Conservation (phyloP, 1,140 invertebrate species). For the Melanaphis sacchari region DNA sequence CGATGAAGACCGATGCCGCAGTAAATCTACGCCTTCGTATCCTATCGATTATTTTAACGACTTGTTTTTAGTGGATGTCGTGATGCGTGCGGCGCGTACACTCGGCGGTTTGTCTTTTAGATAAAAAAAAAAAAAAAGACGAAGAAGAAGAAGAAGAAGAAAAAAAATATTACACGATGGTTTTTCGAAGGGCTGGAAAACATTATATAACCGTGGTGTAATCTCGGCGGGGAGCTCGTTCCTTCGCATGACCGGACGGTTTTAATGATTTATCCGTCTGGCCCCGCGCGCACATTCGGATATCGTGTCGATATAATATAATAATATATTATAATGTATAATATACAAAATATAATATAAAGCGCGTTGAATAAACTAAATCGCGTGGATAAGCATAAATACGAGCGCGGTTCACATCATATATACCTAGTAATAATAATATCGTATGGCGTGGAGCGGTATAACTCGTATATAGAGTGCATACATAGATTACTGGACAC, state of each 20-base stretch:
- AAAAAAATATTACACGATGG: constrained; percentile 37
- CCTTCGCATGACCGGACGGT: constrained; percentile 35
- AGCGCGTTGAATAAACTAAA: constrained; percentile 20
- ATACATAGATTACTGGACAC: background rate
- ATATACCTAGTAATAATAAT: background rate
- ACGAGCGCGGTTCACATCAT: background rate
- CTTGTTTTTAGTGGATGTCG: constrained; percentile 25
- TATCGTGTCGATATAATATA: constrained; percentile 15
- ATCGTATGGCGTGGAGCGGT: background rate
- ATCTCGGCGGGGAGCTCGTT: constrained; percentile 46
- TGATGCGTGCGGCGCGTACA: background rate
- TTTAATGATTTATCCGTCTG: constrained; percentile 57
- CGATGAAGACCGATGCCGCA: background rate
- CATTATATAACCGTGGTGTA: constrained; percentile 25
- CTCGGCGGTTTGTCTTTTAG: constrained; percentile 25
- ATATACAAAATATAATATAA: constrained; percentile 6
- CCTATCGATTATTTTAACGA: constrained; percentile 52
- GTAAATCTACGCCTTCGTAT: constrained; percentile 57
- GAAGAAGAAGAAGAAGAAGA: background rate
- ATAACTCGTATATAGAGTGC: background rate
- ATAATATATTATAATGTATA: background rate
- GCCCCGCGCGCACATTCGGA: background rate
- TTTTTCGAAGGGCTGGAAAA: constrained; percentile 52
- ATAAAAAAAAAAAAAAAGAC: constrained; percentile 42
- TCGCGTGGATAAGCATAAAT: background rate